Evolutionary conservation across 2,113 vertebrate genomes (phyloP).

Genomic region (Cyanoliseus patagonus): DNA sequence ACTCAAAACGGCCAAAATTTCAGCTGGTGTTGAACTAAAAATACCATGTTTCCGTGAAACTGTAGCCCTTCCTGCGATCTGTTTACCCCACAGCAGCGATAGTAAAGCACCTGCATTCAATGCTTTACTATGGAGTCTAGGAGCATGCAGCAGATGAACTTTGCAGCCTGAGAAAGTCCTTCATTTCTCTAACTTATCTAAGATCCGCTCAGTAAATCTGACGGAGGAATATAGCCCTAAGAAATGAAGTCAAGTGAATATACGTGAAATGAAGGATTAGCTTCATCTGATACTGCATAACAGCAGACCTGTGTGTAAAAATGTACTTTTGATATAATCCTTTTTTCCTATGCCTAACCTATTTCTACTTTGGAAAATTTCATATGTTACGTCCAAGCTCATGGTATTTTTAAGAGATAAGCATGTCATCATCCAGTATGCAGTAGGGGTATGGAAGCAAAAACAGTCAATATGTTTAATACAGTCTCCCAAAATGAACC

Average conservation of each 20-base stretch:
- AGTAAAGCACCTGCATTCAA: neutral
- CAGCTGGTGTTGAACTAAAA: constrained; percentile 39
- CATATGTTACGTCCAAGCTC: neutral
- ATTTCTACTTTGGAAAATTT: constrained; percentile 13
- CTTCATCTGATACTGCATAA: neutral
- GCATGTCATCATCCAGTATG: neutral
- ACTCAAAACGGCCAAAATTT: constrained; percentile 34
- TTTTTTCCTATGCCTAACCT: neutral
- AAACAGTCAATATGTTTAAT: neutral
- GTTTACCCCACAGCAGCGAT: neutral
- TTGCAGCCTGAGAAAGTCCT: neutral
- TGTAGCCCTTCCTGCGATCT: neutral
- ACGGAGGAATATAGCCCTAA: neutral
- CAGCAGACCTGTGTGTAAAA: constrained; percentile 9
- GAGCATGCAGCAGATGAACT: neutral
- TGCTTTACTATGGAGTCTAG: neutral
- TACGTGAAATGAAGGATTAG: neutral
- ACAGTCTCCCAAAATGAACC: neutral
- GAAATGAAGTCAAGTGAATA: neutral
- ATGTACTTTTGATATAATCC: neutral
- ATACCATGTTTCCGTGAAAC: neutral
- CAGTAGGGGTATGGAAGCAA: neutral
- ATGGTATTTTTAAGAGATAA: neutral
- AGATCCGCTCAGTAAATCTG: neutral
- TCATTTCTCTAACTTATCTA: neutral